These are phyloP conservation scores for Sceloporus undulatus DNA, from an alignment of 2,113 vertebrate genomes.

Conservation along the genomic window DNA sequence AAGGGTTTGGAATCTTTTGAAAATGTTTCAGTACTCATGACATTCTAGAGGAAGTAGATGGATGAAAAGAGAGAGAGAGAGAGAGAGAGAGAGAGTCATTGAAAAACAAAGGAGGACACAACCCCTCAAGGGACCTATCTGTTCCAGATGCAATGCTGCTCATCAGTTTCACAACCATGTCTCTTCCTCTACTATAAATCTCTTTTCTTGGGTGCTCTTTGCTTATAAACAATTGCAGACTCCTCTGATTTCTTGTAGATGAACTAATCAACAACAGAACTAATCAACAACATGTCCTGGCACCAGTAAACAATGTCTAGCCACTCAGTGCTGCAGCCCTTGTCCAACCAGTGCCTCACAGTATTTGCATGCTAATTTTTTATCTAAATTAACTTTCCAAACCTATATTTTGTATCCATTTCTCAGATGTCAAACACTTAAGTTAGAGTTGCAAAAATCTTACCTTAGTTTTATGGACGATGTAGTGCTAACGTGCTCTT, in stretches of 20 bases:
- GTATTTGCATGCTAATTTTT: not conserved
- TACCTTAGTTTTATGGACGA: no score
- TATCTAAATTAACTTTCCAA: no score
- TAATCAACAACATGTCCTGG: no score
- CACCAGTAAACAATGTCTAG: no score
- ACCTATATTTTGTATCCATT: not conserved
- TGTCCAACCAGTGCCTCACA: not conserved
- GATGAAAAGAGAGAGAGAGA: not conserved
- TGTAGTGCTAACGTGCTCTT: no score
- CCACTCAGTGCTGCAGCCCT: not conserved
- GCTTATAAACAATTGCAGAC: not conserved
- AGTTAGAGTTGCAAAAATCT: no score
- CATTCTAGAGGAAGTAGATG: not conserved
- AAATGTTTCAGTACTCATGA: not conserved
- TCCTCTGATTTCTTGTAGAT: not conserved
- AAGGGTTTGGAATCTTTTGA: rapidly evolving
- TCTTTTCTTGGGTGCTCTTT: rapidly evolving
- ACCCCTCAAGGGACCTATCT: not conserved
- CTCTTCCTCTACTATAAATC: conserved; percentile 49
- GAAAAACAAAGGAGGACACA: not conserved
- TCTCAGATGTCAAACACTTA: not conserved
- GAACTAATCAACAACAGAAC: no score
- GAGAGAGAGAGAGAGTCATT: not conserved
- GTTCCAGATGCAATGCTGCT: conserved; percentile 39
- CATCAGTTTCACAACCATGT: not conserved